Conservation (phyloP, 2,797 vertebrate species). For the Podarcis lilfordi region DNA sequence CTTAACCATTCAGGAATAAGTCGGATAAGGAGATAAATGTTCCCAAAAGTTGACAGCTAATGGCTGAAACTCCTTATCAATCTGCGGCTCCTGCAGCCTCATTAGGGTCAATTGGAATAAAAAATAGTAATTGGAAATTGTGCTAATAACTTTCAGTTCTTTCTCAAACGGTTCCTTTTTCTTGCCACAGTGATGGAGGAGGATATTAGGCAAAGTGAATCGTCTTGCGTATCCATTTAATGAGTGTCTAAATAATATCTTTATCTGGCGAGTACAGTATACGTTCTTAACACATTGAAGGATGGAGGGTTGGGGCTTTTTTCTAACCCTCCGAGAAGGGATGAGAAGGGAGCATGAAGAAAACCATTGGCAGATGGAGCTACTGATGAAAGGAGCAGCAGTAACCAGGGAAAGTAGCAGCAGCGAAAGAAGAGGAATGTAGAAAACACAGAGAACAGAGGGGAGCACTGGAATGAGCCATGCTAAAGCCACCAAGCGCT, state of each 20-base stretch:
- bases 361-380: not conserved
- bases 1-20: not conserved
- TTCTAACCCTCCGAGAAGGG: not conserved
- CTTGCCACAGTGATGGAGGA: slow-evolving; percentile 71
- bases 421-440: not conserved
- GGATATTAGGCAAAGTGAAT: slow-evolving; percentile 64
- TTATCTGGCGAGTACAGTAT: slow-evolving; percentile 64
- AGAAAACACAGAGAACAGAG: not conserved
- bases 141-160: slow-evolving; percentile 9
- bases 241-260: slow-evolving; percentile 72
- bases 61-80: slow-evolving; percentile 31
- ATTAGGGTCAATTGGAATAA: not conserved
- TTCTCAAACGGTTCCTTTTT: not conserved
- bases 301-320: not conserved
- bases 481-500: not conserved
- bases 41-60: not conserved
- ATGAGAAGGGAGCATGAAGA: not conserved
- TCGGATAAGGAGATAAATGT: not conserved
- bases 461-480: not conserved
- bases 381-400: not conserved
- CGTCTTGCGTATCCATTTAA: slow-evolving; percentile 65
- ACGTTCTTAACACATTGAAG: slow-evolving; percentile 36
- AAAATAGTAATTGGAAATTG: not conserved
- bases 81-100: not conserved
- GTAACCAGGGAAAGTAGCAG: not conserved